A percentile compares a stretch with the other conserved stretches of the same genome.
These are phyloP conservation scores for Melanerpes formicivorus DNA, from an alignment of 2,113 vertebrate species.

Conservation along the genomic window DNA sequence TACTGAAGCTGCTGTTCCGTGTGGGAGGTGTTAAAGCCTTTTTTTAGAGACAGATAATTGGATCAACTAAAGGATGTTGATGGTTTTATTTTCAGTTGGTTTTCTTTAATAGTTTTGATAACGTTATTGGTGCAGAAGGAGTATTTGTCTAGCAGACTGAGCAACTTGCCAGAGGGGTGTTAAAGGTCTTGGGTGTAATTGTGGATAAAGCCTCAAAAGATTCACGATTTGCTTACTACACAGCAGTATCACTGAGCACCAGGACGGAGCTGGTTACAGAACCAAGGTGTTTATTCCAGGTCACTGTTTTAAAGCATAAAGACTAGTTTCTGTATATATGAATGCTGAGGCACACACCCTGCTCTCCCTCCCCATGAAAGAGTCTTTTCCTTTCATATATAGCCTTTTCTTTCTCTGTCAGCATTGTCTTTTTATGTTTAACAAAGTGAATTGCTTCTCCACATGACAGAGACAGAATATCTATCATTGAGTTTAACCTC, in stretches of 20 bases:
- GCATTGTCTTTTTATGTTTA: background rate
- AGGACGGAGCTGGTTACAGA: background rate
- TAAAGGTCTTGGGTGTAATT: background rate
- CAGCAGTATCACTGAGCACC: background rate
- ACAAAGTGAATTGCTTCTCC: background rate
- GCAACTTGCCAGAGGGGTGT: background rate
- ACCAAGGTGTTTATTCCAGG: background rate
- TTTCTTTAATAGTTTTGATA: slow-evolving; percentile 45
- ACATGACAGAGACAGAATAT: background rate
- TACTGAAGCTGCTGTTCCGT: slow-evolving; percentile 63
- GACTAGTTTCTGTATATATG: background rate
- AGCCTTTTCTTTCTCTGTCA: background rate
- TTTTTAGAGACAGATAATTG: slow-evolving; percentile 76
- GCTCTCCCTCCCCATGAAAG: background rate
- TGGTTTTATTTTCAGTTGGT: slow-evolving; percentile 65
- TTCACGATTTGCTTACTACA: background rate
- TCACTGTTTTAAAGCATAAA: background rate
- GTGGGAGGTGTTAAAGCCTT: slow-evolving; percentile 74
- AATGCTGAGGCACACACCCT: background rate
- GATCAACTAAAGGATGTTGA: slow-evolving; percentile 56
- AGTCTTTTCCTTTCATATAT: background rate
- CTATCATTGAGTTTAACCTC: background rate
- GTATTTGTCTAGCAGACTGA: background rate
- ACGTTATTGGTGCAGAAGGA: background rate
- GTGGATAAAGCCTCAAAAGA: background rate